phyloP scores from a whole-genome alignment of 2,113 vertebrate species.

The Reinhardtius hippoglossoides region DNA sequence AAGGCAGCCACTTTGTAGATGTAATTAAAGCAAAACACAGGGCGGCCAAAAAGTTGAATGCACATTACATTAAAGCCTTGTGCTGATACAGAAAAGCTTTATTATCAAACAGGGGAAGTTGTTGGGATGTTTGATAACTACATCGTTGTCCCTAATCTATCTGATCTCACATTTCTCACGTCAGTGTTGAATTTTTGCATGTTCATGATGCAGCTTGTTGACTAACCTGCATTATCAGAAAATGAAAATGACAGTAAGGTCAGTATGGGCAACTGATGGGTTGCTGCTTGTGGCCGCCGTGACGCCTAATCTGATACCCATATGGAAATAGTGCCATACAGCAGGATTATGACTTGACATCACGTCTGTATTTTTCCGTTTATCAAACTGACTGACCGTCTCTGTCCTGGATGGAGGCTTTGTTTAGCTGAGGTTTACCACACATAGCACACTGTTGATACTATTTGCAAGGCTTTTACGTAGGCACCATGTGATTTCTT shows the following conservation, averaged over 20 bases:
- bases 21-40: slow-evolving; percentile 8
- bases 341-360: slow-evolving; percentile 34
- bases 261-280: not conserved
- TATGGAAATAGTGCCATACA: slow-evolving; percentile 34
- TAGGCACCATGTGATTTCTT: slow-evolving; percentile 30
- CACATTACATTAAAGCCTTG: not conserved
- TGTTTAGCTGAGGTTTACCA: slow-evolving; percentile 29
- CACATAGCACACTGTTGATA: slow-evolving; percentile 5
- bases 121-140: not conserved
- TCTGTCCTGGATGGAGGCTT: not conserved
- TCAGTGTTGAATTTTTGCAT: not conserved
- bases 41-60: not conserved
- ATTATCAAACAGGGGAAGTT: not conserved
- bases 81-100: not conserved
- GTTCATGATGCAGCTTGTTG: not conserved
- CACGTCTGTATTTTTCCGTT: slow-evolving; percentile 37
- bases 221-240: not conserved
- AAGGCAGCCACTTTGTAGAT: slow-evolving; percentile 20
- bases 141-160: not conserved
- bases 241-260: not conserved
- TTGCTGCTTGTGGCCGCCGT: not conserved
- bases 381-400: not conserved
- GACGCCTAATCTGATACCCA: slow-evolving; percentile 19
- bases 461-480: slow-evolving; percentile 52
- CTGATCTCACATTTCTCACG: not conserved